A percentile compares a stretch with the other conserved stretches of the same genome.
These are phyloP conservation scores for Cepaea hortensis DNA, from an alignment of 2,888 invertebrate species.

Conservation along the genomic window DNA sequence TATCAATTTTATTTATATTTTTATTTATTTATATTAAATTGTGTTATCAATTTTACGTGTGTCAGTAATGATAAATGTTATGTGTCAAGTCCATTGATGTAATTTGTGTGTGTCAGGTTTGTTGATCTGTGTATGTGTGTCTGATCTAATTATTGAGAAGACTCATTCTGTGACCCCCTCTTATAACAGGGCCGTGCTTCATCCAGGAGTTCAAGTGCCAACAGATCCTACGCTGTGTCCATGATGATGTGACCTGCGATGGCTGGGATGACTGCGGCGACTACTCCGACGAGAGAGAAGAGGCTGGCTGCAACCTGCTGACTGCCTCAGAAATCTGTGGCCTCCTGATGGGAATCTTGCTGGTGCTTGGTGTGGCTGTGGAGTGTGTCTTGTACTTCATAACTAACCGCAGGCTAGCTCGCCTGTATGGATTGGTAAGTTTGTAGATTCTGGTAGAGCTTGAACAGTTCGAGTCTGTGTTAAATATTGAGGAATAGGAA, in stretches of 20 bases:
- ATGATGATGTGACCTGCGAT: constrained; percentile 44
- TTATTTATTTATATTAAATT: too few species aligned
- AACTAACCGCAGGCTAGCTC: constrained; percentile 16
- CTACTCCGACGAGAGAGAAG: constrained; percentile 38
- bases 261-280: constrained; percentile 50
- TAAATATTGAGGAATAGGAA: background rate
- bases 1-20: too few species aligned
- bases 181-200: constrained; percentile 32
- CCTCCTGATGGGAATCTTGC: constrained; percentile 36
- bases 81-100: too few species aligned
- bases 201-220: constrained; percentile 41
- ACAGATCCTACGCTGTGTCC: constrained; percentile 39
- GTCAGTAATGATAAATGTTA: too few species aligned
- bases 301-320: constrained; percentile 45
- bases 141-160: too few species aligned
- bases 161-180: too few species aligned
- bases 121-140: too few species aligned
- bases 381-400: constrained; percentile 1
- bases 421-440: constrained; percentile 30
- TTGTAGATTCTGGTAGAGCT: background rate
- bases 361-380: constrained; percentile 10
- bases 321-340: constrained; percentile 39
- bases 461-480: background rate
- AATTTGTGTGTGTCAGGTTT: too few species aligned
- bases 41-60: too few species aligned